Base-by-base conservation (phyloP, 2,888 invertebrate genomes). In the Eupelmus urozonus region DNA sequence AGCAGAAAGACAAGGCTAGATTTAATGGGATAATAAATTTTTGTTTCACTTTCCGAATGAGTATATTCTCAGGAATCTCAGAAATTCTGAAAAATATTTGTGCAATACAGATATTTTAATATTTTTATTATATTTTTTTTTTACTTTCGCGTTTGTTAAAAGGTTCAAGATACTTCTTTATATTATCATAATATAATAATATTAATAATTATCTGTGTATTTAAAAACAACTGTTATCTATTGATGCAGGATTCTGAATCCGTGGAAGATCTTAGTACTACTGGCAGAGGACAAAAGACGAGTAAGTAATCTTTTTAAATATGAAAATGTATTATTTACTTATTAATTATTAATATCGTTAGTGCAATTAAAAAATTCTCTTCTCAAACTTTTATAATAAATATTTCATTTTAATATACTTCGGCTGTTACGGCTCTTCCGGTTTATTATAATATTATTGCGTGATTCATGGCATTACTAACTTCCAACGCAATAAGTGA, bases 231-330 rank as follows among this genome's bases (percentile, higher is more conserved):
- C n/a, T 53, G 4, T 20, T 53, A 20, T 3, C 4, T 53, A 20
- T 75, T 77, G 60, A 79, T 86, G 86, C 82, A 91, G 91, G 91
- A 91, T 80, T 90, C 91, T 66, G 91, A 91, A 85, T 91, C 91
- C 55, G 85, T 91, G 20, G 91, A 91, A 86, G 91, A 91, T 83
- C 85, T 91, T 78, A 86, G 83, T 86, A 85, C 81, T 82, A 86
- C 88, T 84, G 87, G 85, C 81, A 83, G 87, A 84, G 69, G 60
- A 1, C 59, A 71, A 25, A 75, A 72, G 29, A 75, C 70, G 83
- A 84, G 89, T 89, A 85, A 85, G 89, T 87, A 49, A 40, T 65
- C 69, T 57, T 29, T 55, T 3, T 2, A 13, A 40, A 27, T 3
- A n/a, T n/a, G n/a, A n/a, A n/a, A n/a, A n/a, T 62, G 45, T 20